A percentile compares a stretch with the other conserved stretches of the same genome.
These are phyloP conservation scores for Pachypeltis micranthus DNA, from an alignment of 1,140 invertebrate genomes.

Conservation along the genomic window DNA sequence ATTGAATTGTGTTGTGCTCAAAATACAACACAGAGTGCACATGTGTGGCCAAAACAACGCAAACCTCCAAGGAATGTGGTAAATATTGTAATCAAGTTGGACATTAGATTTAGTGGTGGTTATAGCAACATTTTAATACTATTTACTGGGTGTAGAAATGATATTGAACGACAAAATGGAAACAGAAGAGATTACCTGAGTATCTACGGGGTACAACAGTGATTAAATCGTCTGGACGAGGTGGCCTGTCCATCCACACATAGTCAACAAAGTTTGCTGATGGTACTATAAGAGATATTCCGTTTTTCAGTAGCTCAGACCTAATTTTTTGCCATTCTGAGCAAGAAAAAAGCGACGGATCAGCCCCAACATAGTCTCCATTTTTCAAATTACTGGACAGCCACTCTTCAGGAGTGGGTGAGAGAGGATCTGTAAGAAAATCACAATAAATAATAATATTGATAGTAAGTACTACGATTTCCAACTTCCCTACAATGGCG, in stretches of 20 bases:
- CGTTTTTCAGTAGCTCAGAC: background rate
- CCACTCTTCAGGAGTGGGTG: conserved; percentile 42
- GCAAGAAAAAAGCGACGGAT: background rate
- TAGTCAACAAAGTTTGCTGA: background rate
- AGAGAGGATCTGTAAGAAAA: conserved; percentile 24
- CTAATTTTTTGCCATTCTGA: background rate
- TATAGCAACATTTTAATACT: no score
- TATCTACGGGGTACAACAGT: background rate
- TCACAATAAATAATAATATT: no score
- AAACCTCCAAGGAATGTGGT: no score
- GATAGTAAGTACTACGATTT: no score
- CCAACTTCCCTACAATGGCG: no score
- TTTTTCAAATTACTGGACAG: background rate
- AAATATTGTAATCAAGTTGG: no score
- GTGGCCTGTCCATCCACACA: background rate
- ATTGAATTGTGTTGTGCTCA: no score
- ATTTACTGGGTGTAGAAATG: no score
- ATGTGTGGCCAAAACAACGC: no score
- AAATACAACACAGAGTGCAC: no score
- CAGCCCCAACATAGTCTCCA: background rate
- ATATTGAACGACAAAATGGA: no score
- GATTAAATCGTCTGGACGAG: background rate
- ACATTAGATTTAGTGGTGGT: no score
- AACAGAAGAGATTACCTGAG: background rate
- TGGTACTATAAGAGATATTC: background rate